Evolutionary conservation across 92 coral and sea anemone species (phyloP).

Genomic region (Epizoanthus rinbou): DNA sequence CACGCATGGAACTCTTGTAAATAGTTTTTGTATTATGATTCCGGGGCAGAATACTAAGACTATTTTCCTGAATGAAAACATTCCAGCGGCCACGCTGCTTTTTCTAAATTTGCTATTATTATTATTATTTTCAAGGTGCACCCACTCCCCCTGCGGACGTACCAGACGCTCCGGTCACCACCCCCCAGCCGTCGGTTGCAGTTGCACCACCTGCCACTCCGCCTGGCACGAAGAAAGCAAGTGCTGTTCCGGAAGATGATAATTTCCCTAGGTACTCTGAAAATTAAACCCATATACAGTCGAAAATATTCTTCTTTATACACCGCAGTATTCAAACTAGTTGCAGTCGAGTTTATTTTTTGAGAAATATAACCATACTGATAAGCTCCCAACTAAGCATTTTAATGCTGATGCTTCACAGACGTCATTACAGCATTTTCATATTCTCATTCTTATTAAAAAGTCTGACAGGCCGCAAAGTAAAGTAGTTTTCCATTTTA

Average conservation of each 20-base stretch:
- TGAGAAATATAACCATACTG: too few species aligned
- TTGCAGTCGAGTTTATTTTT: background rate
- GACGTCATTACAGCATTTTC: too few species aligned
- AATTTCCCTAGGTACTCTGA: conserved; percentile 70
- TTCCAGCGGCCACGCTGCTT: too few species aligned
- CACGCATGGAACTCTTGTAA: too few species aligned
- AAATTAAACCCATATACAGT: background rate
- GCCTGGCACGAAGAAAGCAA: conserved; percentile 68
- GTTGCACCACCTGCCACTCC: conserved; percentile 53
- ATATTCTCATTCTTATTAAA: too few species aligned
- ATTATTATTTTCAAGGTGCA: conserved; percentile 11
- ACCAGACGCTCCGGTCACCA: conserved; percentile 10
- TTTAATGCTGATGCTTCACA: too few species aligned
- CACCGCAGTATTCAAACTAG: background rate
- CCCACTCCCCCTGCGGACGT: conserved; percentile 25
- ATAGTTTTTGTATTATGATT: too few species aligned
- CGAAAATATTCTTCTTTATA: too few species aligned
- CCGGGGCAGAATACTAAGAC: too few species aligned
- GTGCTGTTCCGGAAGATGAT: conserved; percentile 87
- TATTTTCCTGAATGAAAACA: too few species aligned
- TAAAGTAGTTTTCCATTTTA: background rate
- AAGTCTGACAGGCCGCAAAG: background rate
- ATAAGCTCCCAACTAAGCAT: too few species aligned
- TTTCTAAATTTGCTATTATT: background rate
- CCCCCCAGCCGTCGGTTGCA: conserved; percentile 43